These are phyloP conservation scores for Tetraodon nigroviridis DNA, from an alignment of 2,113 vertebrate genomes.

Conservation along the genomic window DNA sequence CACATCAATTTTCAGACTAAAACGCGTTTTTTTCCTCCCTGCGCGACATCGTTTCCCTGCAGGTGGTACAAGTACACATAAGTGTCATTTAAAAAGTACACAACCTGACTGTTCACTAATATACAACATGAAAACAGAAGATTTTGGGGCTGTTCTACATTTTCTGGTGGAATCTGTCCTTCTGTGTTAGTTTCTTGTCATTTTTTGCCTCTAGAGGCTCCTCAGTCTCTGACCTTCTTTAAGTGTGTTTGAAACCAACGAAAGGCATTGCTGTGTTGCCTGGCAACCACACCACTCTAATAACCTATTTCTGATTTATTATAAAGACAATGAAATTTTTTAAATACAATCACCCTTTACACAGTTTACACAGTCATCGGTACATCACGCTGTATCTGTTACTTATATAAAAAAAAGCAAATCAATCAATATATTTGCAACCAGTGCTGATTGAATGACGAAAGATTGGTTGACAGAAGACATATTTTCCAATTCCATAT, in stretches of 20 bases:
- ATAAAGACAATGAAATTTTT: no score
- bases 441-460: no score
- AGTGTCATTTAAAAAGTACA: not conserved
- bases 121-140: not conserved
- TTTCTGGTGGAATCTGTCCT: not conserved
- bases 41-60: not conserved
- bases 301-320: conserved; percentile 24
- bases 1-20: not conserved
- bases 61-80: not conserved
- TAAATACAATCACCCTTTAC: no score
- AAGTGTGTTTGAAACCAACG: conserved; percentile 52
- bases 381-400: no score
- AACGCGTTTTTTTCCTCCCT: not conserved
- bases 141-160: not conserved
- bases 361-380: no score
- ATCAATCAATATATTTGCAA: no score
- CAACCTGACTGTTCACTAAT: not conserved
- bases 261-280: conserved; percentile 38
- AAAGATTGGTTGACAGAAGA: no score
- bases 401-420: no score
- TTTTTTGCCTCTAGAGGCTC: conserved; percentile 4
- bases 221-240: conserved; percentile 35
- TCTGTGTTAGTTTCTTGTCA: conserved; percentile 16
- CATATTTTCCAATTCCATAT: no score
- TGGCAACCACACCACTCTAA: conserved; percentile 37